phyloP scores from a whole-genome alignment of 2,888 invertebrate genomes.

The Autographa pulchrina region DNA sequence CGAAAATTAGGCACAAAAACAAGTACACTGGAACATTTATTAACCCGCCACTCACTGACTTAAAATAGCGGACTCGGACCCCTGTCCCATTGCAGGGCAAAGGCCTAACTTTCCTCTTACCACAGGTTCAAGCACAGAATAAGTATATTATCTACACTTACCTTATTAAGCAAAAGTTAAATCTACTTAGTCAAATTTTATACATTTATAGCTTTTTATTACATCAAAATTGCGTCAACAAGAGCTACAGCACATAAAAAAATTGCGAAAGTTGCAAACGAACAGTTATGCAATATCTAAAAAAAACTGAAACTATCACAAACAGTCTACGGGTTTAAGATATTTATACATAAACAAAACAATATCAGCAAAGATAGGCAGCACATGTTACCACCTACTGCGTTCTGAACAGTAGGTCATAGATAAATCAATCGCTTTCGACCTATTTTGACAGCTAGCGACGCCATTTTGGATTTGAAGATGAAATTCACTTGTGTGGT shows the following conservation, averaged over 20 bases:
- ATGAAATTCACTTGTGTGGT: constrained; percentile 70
- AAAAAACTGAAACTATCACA: not conserved
- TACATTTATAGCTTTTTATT: too few relatives aligned
- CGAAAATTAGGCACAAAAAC: too few relatives aligned
- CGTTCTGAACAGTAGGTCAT: constrained; percentile 42
- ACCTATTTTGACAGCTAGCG: constrained; percentile 62
- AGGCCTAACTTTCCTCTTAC: too few relatives aligned
- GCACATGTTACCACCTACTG: constrained; percentile 60
- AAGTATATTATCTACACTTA: too few relatives aligned
- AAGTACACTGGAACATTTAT: too few relatives aligned
- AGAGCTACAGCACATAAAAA: not conserved
- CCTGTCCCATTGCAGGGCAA: too few relatives aligned
- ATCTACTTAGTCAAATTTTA: too few relatives aligned
- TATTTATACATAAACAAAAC: constrained; percentile 45
- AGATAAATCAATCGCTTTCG: constrained; percentile 61
- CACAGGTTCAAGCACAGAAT: too few relatives aligned
- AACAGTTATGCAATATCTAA: not conserved
- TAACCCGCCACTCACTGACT: too few relatives aligned
- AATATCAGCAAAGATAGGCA: constrained; percentile 30
- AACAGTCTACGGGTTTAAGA: not conserved
- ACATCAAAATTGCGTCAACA: not conserved
- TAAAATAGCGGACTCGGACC: too few relatives aligned
- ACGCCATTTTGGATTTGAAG: constrained; percentile 66
- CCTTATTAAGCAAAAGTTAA: too few relatives aligned
- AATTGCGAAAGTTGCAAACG: not conserved